Base-by-base conservation (phyloP, 2,113 vertebrate genomes). In the Myotis yumanensis region DNA sequence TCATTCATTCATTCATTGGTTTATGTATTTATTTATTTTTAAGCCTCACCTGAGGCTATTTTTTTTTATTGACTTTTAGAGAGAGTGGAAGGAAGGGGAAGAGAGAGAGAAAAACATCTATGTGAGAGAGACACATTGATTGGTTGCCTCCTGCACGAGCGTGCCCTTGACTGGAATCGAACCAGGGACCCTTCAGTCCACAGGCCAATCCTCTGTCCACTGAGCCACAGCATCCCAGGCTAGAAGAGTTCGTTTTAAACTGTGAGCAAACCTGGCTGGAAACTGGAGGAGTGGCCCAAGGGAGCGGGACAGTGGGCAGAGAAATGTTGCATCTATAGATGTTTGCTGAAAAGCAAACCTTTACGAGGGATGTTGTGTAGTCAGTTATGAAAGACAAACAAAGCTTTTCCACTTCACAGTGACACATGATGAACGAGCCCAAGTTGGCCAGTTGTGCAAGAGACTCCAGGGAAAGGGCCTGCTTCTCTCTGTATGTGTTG, bases 211-310 rank as follows among this genome's bases (percentile, higher is more conserved):
- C 59, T 25, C 59, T 62, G 11, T 62, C 23, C 59, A 62, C 59
- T 28, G 59, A 28, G 23, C 59, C 4, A 28, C 23, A 62, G 23
- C 57, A 30, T 10, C 57, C 57, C 57, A 11, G 23, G 23, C 32
- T 68, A 23, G 30, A 72, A 81, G 35, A 37, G 23, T 43, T 66
- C 32, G 25, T 51, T 89, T 37, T 32, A 37, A 82, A 52, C 9
- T 1, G 0, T 62, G 12, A 9, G 28, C 4, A 22, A 68, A 17
- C 43, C 35, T 35, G 75, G 20, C 8, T 20, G 37, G 68, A 23
- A 37, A 3, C 4, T 0, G 0, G 11, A 17, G 48, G 11, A 52
- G 54, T 14, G 18, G 22, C 54, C 40, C 5, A 16, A 0, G 25
- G 37, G 46, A 5, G 28, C 18, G 28, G 51, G 43, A 23, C 32